Conservation (phyloP, 2,797 vertebrate species). For the Oreortyx pictus region DNA sequence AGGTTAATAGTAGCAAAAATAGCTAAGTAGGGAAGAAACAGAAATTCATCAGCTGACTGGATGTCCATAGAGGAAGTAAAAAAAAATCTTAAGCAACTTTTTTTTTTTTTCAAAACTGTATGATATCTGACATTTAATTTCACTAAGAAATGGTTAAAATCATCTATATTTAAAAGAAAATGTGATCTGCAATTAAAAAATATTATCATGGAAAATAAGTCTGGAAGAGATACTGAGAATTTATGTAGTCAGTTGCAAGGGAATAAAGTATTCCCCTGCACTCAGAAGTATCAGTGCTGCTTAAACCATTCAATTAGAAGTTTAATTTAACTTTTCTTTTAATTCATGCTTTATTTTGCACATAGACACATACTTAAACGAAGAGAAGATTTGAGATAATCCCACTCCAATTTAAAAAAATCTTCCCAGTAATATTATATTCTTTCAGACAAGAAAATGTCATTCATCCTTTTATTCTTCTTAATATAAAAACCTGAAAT, state of each 20-base stretch:
- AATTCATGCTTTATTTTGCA: not conserved
- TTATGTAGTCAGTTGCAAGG: not conserved
- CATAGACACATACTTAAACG: not conserved
- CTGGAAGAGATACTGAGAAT: not conserved
- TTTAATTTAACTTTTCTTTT: not conserved
- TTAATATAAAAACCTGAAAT: not conserved
- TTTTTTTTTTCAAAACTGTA: rapidly evolving
- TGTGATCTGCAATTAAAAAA: not conserved
- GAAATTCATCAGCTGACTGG: not conserved
- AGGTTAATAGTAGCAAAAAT: not conserved
- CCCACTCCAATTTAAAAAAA: not conserved
- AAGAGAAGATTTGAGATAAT: not conserved
- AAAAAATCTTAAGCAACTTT: not conserved
- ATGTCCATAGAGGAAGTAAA: not conserved
- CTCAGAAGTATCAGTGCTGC: not conserved
- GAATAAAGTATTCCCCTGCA: not conserved
- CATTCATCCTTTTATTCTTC: not conserved
- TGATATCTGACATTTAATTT: not conserved
- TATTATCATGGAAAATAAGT: not conserved
- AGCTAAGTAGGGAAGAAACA: not conserved
- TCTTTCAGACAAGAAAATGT: not conserved
- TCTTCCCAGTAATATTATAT: not conserved
- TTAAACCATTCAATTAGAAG: not conserved
- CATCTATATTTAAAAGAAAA: not conserved
- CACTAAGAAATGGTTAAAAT: not conserved